Conservation (phyloP, 2,113 vertebrate genomes). For the Takifugu flavidus region DNA sequence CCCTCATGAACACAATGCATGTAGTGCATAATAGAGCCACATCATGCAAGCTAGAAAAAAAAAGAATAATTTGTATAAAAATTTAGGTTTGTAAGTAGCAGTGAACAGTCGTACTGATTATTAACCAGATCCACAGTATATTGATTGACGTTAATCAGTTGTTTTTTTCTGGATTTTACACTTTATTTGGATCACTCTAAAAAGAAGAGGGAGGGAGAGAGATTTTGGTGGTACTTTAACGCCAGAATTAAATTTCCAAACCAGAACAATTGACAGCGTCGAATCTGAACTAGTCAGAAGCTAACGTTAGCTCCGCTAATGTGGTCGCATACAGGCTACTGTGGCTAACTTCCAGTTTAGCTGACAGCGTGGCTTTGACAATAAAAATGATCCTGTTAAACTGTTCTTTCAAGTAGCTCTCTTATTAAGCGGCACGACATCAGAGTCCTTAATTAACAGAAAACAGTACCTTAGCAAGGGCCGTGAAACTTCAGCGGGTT, state of each 20-base stretch:
- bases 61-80: too few species aligned
- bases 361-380: background rate
- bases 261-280: background rate
- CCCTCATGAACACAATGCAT: background rate
- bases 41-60: background rate
- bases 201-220: too few species aligned
- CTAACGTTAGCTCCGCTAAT: slow-evolving; percentile 4
- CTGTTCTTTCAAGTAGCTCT: background rate
- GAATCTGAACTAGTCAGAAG: background rate
- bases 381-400: too few species aligned
- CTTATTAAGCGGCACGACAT: background rate
- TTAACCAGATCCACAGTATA: too few species aligned
- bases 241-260: background rate
- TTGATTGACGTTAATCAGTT: too few species aligned
- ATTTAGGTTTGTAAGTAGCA: too few species aligned
- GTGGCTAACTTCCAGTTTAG: background rate
- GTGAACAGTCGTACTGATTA: too few species aligned
- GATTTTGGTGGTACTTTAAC: too few species aligned
- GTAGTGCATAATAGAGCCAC: background rate
- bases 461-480: slow-evolving; percentile 11
- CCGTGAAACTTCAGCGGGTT: slow-evolving; percentile 10
- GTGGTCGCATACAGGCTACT: slow-evolving; percentile 19
- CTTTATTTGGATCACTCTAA: too few species aligned
- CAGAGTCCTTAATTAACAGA: background rate
- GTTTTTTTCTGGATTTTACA: too few species aligned